Percentiles rank a stretch among this genome's conserved stretches.
Conservation (phyloP, 2,113 vertebrate genomes). For the Tragelaphus strepsiceros region DNA sequence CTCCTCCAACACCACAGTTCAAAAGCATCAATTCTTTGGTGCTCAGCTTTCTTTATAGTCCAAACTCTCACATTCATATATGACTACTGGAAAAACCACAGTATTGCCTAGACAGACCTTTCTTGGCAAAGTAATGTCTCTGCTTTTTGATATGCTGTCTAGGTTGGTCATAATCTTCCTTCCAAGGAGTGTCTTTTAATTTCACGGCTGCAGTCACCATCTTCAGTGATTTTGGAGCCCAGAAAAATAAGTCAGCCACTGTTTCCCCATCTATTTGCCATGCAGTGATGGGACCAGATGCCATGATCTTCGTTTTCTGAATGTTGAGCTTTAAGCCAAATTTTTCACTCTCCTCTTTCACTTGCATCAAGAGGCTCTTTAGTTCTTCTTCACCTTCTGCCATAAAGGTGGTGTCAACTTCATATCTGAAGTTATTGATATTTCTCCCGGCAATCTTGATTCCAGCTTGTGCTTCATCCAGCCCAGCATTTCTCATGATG, state of each 20-base stretch:
- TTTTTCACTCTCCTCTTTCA: neutral
- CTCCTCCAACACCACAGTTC: neutral
- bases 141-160: neutral
- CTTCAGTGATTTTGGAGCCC: neutral
- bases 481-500: neutral
- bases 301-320: neutral
- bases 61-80: neutral
- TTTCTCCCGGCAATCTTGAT: neutral
- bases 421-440: neutral
- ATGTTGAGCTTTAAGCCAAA: neutral
- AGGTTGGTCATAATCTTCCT: neutral
- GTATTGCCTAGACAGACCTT: neutral
- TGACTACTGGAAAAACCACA: neutral
- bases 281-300: neutral
- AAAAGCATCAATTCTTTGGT: neutral
- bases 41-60: neutral
- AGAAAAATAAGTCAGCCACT: neutral
- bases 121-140: neutral
- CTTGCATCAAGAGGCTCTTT: neutral
- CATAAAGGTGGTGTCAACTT: neutral
- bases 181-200: neutral
- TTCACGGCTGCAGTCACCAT: neutral
- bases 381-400: neutral
- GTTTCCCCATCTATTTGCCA: neutral
- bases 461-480: neutral